These are phyloP conservation scores for Anolis apletophallus DNA, from an alignment of 2,797 vertebrate genomes.

Conservation along the genomic window DNA sequence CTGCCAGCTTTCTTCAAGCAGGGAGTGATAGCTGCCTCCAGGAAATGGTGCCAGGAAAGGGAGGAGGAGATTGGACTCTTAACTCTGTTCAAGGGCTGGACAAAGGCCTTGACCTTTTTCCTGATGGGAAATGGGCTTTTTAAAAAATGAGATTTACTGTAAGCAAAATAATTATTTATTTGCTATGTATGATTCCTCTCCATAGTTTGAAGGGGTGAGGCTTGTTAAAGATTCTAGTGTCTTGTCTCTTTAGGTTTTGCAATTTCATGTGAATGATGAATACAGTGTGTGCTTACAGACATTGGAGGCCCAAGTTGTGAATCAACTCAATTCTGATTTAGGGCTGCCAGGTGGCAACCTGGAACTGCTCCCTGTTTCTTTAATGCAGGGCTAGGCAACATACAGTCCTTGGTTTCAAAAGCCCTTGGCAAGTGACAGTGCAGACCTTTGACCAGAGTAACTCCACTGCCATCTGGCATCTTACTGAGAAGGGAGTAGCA, in stretches of 20 bases:
- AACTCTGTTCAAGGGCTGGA: fast-evolving
- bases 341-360: not conserved
- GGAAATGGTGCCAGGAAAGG: constrained; percentile 9
- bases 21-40: not conserved
- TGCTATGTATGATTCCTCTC: not conserved
- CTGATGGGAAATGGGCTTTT: constrained; percentile 39
- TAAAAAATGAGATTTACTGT: constrained; percentile 17
- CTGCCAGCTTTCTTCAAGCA: not conserved
- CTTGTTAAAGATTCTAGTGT: not conserved
- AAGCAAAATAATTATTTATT: constrained; percentile 21
- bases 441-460: not conserved
- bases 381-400: not conserved
- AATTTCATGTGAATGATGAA: constrained; percentile 5
- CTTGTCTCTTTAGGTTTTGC: constrained; percentile 11
- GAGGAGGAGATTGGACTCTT: not conserved
- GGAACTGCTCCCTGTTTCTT: not conserved
- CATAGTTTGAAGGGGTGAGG: constrained; percentile 19
- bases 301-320: not conserved
- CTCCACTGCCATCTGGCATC: not conserved
- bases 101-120: not conserved
- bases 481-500: too few relatives aligned
- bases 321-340: not conserved
- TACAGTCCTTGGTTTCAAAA: not conserved
- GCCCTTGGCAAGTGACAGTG: not conserved
- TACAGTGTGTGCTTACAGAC: constrained; percentile 5